Evolutionary conservation across 1,140 invertebrate genomes (phyloP).

Genomic region (Musca vetustissima): DNA sequence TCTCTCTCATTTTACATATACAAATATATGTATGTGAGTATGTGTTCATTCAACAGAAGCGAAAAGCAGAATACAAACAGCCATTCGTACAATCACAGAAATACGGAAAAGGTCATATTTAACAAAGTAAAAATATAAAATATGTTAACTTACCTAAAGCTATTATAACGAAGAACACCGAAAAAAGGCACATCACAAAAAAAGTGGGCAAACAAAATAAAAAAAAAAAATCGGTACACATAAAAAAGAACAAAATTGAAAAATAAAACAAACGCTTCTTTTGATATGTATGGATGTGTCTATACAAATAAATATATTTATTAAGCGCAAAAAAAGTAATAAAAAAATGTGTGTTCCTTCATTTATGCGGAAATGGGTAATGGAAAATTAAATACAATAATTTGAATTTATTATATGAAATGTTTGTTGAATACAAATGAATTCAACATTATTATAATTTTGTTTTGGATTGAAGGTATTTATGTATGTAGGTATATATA

Average conservation of each 20-base stretch:
- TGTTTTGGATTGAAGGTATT: too few relatives aligned
- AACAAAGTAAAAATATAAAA: not conserved
- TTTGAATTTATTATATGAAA: not conserved
- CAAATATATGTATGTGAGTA: not conserved
- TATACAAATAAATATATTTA: too few relatives aligned
- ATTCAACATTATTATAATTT: too few relatives aligned
- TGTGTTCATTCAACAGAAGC: not conserved
- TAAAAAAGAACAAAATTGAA: slow-evolving; percentile 3
- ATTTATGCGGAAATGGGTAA: not conserved
- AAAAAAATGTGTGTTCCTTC: not conserved
- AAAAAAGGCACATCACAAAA: slow-evolving; percentile 2
- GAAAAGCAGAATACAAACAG: slow-evolving; percentile 13
- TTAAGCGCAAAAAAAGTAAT: too few relatives aligned
- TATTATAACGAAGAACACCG: not conserved
- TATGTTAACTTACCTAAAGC: slow-evolving; percentile 18
- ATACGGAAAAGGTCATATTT: not conserved
- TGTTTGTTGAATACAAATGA: too few relatives aligned
- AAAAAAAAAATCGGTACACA: not conserved
- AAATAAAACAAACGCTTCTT: not conserved
- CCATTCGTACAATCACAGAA: slow-evolving; percentile 25
- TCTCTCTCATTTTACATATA: not conserved
- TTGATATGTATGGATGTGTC: too few relatives aligned
- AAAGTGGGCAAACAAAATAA: not conserved
- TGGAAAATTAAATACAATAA: not conserved
- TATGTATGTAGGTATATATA: too few relatives aligned